These are phyloP conservation scores for rat (Rattus norvegicus) DNA, from an alignment of 2,113 vertebrate species.

Conservation along the genomic window GRCr8 NC_086031.1:64614001-64614500, in stretches of 20 bases:
- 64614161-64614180: neutral
- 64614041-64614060: neutral
- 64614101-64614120: neutral
- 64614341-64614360: neutral
- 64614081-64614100: neutral
- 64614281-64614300: neutral
- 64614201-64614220: neutral
- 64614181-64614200: neutral
- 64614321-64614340: neutral
- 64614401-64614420: neutral
- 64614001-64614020: constrained; percentile 2
- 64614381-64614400: neutral
- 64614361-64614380: neutral
- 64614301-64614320: neutral
- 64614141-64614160: neutral
- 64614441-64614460: neutral
- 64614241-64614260: neutral
- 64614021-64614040: neutral
- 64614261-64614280: neutral
- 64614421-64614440: neutral
- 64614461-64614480: neutral
- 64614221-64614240: too few species aligned
- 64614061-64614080: neutral
- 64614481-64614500: neutral
- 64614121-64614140: neutral